Evolutionary conservation across 1,140 invertebrate species (phyloP), one percentile per base, ranked within the genome.

Genomic region (Penaeus chinensis): DNA sequence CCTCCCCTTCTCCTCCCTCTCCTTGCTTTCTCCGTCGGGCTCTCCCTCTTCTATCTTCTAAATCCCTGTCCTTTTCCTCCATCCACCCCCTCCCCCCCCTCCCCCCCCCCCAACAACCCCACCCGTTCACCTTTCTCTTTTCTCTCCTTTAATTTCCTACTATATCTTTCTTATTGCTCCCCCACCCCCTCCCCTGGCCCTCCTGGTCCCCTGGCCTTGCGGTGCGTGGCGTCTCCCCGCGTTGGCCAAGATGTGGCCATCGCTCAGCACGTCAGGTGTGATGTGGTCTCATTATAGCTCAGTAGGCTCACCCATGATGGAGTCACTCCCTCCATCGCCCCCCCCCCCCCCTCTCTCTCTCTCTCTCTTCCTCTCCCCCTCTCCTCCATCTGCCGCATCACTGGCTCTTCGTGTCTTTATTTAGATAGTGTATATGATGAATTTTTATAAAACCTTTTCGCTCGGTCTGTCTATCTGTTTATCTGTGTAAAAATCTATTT

Each of bases 261-360:
- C 85, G 66, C 79, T 87, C 85, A 87, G 47, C 47, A 54, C 76
- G 85, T 82, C 85, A 66, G 19, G 79, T n/a, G 54, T 87, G 85
- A 87, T 87, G 85, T 66, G 78, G 79, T 60, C 80, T 87, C 85
- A 87, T 87, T 87, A 87, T 63, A 63, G 71, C 80, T 66, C 85
- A 82, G 85, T 87, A 87, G 85, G 79, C 85, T 66, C 85, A 47
- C 85, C 65, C 61, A 74, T 85, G 84, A 85, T 85, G 60, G 62
- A 85, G 84, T 62, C 62, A 42, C 18, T 37, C n/a, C 61, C 62
- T 42, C 18, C 24, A 3, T 47, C 24, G 63, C 24, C 61, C 13
- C 24, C 65, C 27, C 81, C 42, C 19, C 3, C 42, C 24, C 81
- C 27, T 27, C 24, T 0, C 4, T 16, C 5, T 16, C 18, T 16